Evolutionary conservation across 2,113 vertebrate genomes (phyloP).

Genomic region (Okapia johnstoni): DNA sequence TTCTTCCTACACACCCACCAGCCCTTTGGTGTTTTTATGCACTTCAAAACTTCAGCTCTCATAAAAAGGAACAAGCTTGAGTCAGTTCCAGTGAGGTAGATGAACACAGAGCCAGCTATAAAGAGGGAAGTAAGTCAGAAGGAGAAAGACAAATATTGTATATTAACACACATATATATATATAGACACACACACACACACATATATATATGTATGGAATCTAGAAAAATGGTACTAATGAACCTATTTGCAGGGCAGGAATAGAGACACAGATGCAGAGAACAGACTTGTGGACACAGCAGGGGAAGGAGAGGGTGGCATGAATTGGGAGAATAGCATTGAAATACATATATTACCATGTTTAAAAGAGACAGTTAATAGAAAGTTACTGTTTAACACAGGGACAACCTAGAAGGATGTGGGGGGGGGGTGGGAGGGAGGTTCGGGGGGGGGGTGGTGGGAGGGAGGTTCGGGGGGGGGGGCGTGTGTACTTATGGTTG

Average conservation of each 20-base stretch:
- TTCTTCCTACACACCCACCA: background rate
- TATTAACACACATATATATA: background rate
- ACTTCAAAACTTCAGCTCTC: background rate
- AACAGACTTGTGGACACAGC: background rate
- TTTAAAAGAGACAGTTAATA: background rate
- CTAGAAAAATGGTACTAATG: background rate
- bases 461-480: background rate
- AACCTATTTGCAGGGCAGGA: background rate
- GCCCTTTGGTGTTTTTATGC: background rate
- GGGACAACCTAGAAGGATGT: background rate
- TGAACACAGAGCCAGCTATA: background rate
- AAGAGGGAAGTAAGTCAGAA: background rate
- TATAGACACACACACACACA: rapidly evolving
- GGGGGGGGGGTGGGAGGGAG: background rate
- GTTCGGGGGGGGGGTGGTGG: background rate
- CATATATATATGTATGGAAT: background rate
- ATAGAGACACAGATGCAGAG: background rate
- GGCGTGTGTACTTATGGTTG: background rate
- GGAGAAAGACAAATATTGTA: background rate
- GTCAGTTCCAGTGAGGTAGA: background rate
- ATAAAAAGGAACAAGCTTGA: background rate
- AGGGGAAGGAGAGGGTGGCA: background rate
- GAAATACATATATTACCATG: background rate
- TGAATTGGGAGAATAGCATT: background rate
- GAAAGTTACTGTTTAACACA: background rate